Conservation (phyloP, 2,888 invertebrate species). For the Ormyrus pomaceus region DNA sequence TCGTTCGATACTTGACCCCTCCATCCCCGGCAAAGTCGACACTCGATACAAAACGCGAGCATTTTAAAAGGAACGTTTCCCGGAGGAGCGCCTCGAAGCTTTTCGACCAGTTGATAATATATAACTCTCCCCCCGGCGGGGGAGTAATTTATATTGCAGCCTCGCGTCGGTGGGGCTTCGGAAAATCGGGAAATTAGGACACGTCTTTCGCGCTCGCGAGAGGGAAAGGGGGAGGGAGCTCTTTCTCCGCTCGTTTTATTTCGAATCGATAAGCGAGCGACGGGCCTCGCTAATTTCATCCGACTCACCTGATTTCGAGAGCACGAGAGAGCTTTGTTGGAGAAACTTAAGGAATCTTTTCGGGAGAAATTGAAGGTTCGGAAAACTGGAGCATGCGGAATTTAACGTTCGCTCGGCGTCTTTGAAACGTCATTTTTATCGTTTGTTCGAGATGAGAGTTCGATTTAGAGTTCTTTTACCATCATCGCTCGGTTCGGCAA, state of each 20-base stretch:
- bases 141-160: constrained; percentile 21
- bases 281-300: constrained; percentile 7
- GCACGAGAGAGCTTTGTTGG: background rate
- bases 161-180: background rate
- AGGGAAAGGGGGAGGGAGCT: too few species aligned
- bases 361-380: too few species aligned
- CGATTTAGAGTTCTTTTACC: too few species aligned
- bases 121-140: background rate
- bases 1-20: background rate
- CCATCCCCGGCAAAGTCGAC: background rate
- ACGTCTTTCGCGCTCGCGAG: background rate
- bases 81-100: background rate
- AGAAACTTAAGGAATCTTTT: too few species aligned
- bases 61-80: too few species aligned
- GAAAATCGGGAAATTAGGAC: constrained; percentile 34
- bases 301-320: background rate
- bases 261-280: background rate
- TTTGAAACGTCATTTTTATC: too few species aligned
- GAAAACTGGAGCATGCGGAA: too few species aligned
- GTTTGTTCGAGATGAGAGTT: too few species aligned
- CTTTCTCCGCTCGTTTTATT: constrained; percentile 2
- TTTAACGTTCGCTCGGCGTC: too few species aligned
- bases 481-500: too few species aligned
- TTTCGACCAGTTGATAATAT: constrained; percentile 12
- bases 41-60: constrained; percentile 2